Conservation (phyloP, 2,797 vertebrate genomes). For the Danio jaintianensis region DNA sequence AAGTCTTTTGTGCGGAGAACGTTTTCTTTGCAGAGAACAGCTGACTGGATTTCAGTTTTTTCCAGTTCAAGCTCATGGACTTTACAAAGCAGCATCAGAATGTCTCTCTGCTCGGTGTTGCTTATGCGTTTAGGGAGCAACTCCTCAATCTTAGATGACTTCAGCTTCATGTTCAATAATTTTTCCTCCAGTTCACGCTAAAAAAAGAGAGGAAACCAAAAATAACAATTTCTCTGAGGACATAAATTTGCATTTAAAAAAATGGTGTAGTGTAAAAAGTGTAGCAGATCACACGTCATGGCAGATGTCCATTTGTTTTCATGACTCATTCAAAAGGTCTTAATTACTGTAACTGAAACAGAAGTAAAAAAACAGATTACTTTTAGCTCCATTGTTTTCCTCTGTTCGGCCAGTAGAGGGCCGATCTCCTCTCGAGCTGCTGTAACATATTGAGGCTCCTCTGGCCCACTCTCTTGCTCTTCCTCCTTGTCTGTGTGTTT, state of each 20-base stretch:
- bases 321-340: background rate
- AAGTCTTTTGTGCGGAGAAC: conserved; percentile 83
- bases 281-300: background rate
- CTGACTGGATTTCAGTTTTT: conserved; percentile 83
- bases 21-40: conserved; percentile 83
- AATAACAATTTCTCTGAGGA: background rate
- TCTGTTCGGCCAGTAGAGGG: conserved; percentile 82
- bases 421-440: conserved; percentile 81
- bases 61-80: conserved; percentile 89
- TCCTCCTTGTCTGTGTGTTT: conserved; percentile 84
- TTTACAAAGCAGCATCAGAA: conserved; percentile 86
- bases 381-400: conserved; percentile 83
- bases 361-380: conserved; percentile 66
- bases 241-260: background rate
- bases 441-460: conserved; percentile 78
- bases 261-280: background rate
- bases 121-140: conserved; percentile 79
- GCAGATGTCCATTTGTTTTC: background rate
- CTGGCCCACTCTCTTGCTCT: conserved; percentile 80
- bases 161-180: conserved; percentile 79
- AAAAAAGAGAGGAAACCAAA: background rate
- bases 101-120: conserved; percentile 85
- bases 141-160: conserved; percentile 81
- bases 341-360: too few relatives aligned
- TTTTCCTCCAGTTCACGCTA: conserved; percentile 81